Percentiles rank a stretch among this genome's conserved stretches.
Evolutionary conservation across 2,888 invertebrate species (phyloP).

Genomic region (Cylindroiulus punctatus): DNA sequence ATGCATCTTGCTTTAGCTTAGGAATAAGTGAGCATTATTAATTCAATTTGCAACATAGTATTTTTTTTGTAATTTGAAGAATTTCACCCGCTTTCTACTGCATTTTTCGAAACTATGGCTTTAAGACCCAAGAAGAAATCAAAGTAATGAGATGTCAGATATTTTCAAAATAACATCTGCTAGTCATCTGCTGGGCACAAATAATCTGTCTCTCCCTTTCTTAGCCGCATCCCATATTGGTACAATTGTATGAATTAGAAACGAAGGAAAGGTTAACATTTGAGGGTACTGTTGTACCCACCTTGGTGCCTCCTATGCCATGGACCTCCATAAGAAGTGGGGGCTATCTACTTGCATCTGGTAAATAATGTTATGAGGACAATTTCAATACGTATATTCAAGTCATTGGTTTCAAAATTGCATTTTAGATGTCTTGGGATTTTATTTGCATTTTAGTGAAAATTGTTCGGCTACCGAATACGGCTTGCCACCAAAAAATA

Average conservation of each 20-base stretch:
- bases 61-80: background rate
- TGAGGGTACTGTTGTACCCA: constrained; percentile 78
- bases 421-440: no score
- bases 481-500: constrained; percentile 75
- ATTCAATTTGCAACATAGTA: background rate
- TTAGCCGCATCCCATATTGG: constrained; percentile 84
- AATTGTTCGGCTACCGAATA: constrained; percentile 72
- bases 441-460: constrained; percentile 59
- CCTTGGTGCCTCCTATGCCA: constrained; percentile 86
- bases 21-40: background rate
- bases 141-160: constrained; percentile 41
- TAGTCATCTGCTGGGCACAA: background rate
- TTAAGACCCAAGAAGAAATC: constrained; percentile 55
- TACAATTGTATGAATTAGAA: constrained; percentile 76
- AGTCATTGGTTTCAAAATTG: background rate
- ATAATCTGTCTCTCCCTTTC: background rate
- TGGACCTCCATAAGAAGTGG: constrained; percentile 79
- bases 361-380: constrained; percentile 20
- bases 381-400: no score
- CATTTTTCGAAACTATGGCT: constrained; percentile 54
- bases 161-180: background rate
- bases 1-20: background rate
- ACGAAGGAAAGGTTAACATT: constrained; percentile 77
- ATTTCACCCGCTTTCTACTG: constrained; percentile 55
- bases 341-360: constrained; percentile 74